phyloP scores from a whole-genome alignment of 1,140 invertebrate genomes.

The Rhopalosiphum padi region DNA sequence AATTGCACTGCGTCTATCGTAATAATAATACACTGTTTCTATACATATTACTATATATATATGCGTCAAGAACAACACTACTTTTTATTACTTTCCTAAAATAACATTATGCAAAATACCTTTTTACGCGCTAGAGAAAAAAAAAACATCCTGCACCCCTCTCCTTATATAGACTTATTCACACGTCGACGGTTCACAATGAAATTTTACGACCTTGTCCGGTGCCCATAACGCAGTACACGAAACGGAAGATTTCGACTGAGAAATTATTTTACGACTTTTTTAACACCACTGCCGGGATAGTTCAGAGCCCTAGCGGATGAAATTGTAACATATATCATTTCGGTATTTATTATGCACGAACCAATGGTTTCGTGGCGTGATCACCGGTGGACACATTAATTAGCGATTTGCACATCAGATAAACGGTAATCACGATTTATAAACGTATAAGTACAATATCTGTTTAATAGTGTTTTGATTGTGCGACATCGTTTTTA shows the following conservation, averaged over 20 bases:
- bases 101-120: constrained; percentile 49
- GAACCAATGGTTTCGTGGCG: background rate
- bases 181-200: constrained; percentile 46
- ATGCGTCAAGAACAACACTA: background rate
- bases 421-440: background rate
- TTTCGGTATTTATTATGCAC: too few relatives aligned
- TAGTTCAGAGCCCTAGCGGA: background rate
- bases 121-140: background rate
- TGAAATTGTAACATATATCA: background rate
- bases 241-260: background rate
- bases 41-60: background rate
- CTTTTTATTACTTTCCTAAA: constrained; percentile 49
- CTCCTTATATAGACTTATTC: background rate
- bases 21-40: background rate
- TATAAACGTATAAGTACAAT: background rate
- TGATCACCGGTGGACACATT: background rate
- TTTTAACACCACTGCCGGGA: background rate
- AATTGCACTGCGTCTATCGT: background rate
- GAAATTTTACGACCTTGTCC: constrained; percentile 48
- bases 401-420: background rate
- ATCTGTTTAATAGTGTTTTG: too few relatives aligned
- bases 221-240: background rate
- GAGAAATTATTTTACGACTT: constrained; percentile 32
- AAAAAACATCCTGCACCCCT: constrained; percentile 38
- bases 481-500: background rate